Percentiles rank a stretch among this genome's conserved stretches.
Evolutionary conservation across 2,113 vertebrate genomes (phyloP).

Genomic region (Oncorhynchus mykiss): DNA sequence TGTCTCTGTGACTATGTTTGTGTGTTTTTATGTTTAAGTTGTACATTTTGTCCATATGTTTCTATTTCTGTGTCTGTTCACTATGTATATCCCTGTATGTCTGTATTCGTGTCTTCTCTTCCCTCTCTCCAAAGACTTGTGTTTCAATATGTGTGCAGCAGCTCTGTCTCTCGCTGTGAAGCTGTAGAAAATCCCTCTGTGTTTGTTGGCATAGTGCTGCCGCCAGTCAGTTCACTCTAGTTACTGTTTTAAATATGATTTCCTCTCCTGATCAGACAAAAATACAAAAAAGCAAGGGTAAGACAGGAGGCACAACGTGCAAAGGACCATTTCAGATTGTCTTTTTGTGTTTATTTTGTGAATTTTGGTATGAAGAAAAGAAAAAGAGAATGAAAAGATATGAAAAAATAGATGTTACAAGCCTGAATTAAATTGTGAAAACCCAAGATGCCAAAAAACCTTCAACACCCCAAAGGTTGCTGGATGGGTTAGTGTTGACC

Average conservation of each 20-base stretch:
- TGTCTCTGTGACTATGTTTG: slow-evolving; percentile 3
- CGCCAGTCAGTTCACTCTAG: slow-evolving; percentile 3
- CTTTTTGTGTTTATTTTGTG: background rate
- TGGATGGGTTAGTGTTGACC: background rate
- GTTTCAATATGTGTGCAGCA: too few species aligned
- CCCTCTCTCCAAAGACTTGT: too few species aligned
- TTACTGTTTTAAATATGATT: slow-evolving; percentile 46
- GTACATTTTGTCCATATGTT: background rate
- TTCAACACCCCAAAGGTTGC: slow-evolving; percentile 20
- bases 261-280: slow-evolving; percentile 30
- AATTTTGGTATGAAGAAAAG: slow-evolving; percentile 25
- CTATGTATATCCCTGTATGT: background rate
- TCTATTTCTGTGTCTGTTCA: background rate
- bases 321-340: slow-evolving; percentile 32
- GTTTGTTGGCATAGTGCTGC: background rate
- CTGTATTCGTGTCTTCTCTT: slow-evolving; percentile 6
- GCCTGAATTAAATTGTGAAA: slow-evolving; percentile 16
- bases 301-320: slow-evolving; percentile 32
- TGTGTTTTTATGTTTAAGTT: background rate
- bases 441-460: too few species aligned
- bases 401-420: slow-evolving; percentile 5
- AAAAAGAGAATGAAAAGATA: slow-evolving; percentile 22
- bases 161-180: background rate
- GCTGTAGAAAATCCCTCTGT: background rate
- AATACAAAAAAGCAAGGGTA: slow-evolving; percentile 23